phyloP scores from a whole-genome alignment of 2,113 vertebrate species.

The Brachionichthys hirsutus region DNA sequence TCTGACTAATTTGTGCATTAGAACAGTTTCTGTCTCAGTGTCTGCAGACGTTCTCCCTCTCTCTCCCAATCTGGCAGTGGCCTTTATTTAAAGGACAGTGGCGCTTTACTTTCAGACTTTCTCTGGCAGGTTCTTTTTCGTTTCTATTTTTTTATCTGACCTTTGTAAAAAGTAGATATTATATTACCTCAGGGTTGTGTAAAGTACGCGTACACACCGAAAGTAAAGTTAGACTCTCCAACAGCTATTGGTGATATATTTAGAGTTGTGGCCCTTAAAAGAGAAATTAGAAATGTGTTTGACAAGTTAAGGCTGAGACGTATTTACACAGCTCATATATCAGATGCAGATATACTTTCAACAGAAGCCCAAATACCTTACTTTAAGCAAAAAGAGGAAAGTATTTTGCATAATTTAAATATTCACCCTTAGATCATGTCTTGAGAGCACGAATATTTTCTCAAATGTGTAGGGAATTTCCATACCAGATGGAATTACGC shows the following conservation, averaged over 20 bases:
- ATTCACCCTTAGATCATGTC: too few species aligned
- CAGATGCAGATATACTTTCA: conserved; percentile 16
- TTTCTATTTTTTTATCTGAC: conserved; percentile 55
- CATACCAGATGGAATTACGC: too few species aligned
- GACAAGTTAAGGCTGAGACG: conserved; percentile 14
- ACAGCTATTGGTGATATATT: conserved; percentile 41
- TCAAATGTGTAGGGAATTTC: too few species aligned
- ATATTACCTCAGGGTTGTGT: conserved; percentile 48
- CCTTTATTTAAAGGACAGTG: conserved; percentile 58
- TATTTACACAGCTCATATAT: conserved; percentile 25
- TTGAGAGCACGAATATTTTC: too few species aligned
- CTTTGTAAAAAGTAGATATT: conserved; percentile 53
- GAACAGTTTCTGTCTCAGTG: conserved; percentile 15
- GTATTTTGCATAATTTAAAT: too few species aligned
- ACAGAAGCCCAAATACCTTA: not conserved
- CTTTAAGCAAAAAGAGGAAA: too few species aligned
- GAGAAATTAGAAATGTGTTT: conserved; percentile 15
- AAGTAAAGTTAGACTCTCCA: conserved; percentile 34
- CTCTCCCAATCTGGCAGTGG: conserved; percentile 34
- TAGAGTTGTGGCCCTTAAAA: conserved; percentile 24
- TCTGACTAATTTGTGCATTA: conserved; percentile 44
- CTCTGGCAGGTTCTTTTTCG: conserved; percentile 56
- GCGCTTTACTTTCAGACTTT: conserved; percentile 33
- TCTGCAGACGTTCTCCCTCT: conserved; percentile 21
- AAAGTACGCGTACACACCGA: conserved; percentile 33